phyloP scores from a whole-genome alignment of 2,888 invertebrate genomes.

The Andrena chrysosceles region DNA sequence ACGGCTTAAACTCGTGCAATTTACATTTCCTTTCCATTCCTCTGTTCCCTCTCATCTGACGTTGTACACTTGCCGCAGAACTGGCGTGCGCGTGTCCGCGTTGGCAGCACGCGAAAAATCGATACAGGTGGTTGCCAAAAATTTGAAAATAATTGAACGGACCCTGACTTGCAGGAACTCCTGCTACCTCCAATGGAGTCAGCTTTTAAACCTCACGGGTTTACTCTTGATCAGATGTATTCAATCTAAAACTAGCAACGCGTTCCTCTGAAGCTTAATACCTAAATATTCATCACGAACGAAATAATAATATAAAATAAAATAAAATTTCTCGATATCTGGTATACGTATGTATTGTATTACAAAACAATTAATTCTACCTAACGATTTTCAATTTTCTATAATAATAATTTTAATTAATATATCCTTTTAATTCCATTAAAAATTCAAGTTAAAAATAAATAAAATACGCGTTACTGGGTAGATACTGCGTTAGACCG shows the following conservation, averaged over 20 bases:
- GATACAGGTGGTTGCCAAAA: constrained; percentile 31
- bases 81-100: constrained; percentile 18
- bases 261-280: neutral
- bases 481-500: too few relatives aligned
- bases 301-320: too few relatives aligned
- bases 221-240: neutral
- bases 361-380: too few relatives aligned
- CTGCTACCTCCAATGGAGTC: neutral
- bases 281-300: neutral
- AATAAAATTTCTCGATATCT: too few relatives aligned
- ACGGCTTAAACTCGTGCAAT: constrained; percentile 68
- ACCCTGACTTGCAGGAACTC: neutral
- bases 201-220: neutral
- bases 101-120: constrained; percentile 47
- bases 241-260: neutral
- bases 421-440: too few relatives aligned
- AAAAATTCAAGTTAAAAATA: too few relatives aligned
- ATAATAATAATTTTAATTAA: too few relatives aligned
- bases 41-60: constrained; percentile 39
- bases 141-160: constrained; percentile 39
- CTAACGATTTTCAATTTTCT: too few relatives aligned
- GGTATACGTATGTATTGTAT: too few relatives aligned
- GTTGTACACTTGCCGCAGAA: constrained; percentile 14
- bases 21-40: constrained; percentile 69
- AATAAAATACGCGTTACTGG: too few relatives aligned